Evolutionary conservation across 2,888 invertebrate species (phyloP).

Genomic region (Invenusta paracnida): DNA sequence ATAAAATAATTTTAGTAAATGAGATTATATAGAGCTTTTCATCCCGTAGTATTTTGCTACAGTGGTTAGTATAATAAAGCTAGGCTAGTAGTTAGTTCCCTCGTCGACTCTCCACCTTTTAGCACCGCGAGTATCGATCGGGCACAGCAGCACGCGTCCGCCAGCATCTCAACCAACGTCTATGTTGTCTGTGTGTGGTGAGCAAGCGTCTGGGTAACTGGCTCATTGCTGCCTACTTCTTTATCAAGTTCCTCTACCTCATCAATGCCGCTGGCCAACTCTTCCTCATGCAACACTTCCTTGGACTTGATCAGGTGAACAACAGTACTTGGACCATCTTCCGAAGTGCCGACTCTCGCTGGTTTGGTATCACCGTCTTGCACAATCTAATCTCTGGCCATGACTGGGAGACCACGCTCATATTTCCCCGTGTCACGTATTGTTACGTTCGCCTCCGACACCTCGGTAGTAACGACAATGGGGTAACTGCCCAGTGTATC

Average conservation of each 20-base stretch:
- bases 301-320: slow-evolving; percentile 20
- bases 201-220: slow-evolving; percentile 42
- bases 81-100: too few relatives aligned
- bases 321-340: not conserved
- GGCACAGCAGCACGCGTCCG: slow-evolving; percentile 20
- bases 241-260: slow-evolving; percentile 40
- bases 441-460: slow-evolving; percentile 22
- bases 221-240: slow-evolving; percentile 17
- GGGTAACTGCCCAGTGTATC: slow-evolving; percentile 35
- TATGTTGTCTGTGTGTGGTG: slow-evolving; percentile 24
- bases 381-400: slow-evolving; percentile 24
- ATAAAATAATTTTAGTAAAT: too few relatives aligned
- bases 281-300: slow-evolving; percentile 39
- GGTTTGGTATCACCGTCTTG: slow-evolving; percentile 10
- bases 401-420: slow-evolving; percentile 39
- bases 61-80: too few relatives aligned
- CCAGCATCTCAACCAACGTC: not conserved
- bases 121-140: slow-evolving; percentile 42
- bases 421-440: slow-evolving; percentile 42
- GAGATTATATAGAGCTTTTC: too few relatives aligned
- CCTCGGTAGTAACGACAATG: not conserved
- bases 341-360: not conserved
- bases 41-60: too few relatives aligned
- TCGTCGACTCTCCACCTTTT: slow-evolving; percentile 34
- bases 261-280: slow-evolving; percentile 38